Conservation (phyloP, 2,113 vertebrate species). For the Hippotragus niger region DNA sequence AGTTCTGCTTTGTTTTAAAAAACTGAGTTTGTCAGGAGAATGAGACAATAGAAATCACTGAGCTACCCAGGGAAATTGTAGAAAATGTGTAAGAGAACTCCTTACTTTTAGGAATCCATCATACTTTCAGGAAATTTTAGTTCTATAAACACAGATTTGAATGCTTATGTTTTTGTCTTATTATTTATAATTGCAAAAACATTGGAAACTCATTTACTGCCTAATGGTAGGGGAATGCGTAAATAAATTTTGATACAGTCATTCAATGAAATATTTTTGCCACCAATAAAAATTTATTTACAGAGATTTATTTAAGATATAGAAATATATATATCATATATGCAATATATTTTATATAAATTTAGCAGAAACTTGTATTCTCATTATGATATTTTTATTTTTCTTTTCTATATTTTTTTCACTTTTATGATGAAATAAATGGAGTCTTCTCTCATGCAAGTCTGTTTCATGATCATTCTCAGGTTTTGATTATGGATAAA, state of each 20-base stretch:
- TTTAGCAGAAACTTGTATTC: neutral
- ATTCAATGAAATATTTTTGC: constrained; percentile 29
- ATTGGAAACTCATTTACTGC: neutral
- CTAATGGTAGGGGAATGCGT: neutral
- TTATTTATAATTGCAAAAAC: neutral
- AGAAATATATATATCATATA: neutral
- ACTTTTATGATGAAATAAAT: neutral
- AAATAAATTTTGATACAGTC: neutral
- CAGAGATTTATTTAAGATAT: neutral
- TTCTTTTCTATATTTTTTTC: neutral
- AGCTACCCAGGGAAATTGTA: neutral
- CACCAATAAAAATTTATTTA: neutral
- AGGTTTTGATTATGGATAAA: neutral
- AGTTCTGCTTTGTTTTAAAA: neutral
- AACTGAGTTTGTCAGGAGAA: neutral
- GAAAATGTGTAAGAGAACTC: neutral
- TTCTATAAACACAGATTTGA: neutral
- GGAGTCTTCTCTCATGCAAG: neutral
- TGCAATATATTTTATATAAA: neutral
- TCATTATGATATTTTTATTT: neutral
- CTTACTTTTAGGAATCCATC: neutral
- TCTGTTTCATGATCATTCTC: neutral
- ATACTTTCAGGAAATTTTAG: neutral
- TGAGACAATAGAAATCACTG: neutral
- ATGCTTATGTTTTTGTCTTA: neutral